Evolutionary conservation across 2,888 invertebrate species (phyloP).

Genomic region (Tipula helvola): DNA sequence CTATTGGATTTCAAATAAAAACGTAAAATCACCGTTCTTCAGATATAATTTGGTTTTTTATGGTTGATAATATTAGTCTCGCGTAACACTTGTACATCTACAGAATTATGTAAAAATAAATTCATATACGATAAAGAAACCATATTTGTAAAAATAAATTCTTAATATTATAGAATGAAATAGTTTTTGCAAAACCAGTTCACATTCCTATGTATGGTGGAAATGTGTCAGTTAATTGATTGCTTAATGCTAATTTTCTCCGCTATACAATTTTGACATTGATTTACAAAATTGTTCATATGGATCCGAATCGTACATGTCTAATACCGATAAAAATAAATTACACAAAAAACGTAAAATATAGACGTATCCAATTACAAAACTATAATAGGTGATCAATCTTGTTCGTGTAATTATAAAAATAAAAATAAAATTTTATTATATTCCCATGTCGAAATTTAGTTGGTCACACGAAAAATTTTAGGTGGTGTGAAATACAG

Average conservation of each 20-base stretch:
- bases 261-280: background rate
- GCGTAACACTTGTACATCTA: background rate
- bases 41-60: background rate
- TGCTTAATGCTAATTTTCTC: background rate
- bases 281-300: background rate
- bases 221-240: background rate
- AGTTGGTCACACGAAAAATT: background rate
- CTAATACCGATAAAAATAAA: background rate
- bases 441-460: background rate
- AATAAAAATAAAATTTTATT: background rate
- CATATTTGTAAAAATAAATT: background rate
- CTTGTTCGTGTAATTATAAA: background rate
- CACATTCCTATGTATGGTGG: background rate
- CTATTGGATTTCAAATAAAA: background rate
- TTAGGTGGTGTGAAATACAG: background rate
- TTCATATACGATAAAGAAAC: background rate
- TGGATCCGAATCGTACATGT: background rate
- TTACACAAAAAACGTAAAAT: background rate
- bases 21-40: background rate
- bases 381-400: background rate
- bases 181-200: background rate
- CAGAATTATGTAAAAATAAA: background rate
- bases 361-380: background rate
- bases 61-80: background rate
- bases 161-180: background rate